phyloP scores from a whole-genome alignment of 2,888 invertebrate genomes.

The Malthinus flaveolus region DNA sequence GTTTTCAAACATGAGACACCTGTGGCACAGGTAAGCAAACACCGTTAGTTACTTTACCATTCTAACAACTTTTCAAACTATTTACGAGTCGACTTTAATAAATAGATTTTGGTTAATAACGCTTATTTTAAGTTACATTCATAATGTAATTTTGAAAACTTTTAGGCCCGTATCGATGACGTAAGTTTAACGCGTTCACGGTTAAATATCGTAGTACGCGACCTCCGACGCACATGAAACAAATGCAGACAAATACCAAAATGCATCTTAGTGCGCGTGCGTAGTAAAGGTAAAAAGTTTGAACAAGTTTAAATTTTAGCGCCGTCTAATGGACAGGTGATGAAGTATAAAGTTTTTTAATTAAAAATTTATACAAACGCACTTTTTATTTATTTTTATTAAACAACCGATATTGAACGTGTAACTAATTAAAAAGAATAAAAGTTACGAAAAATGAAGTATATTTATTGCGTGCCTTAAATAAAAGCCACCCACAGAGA shows the following conservation, averaged over 20 bases:
- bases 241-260: constrained; percentile 14
- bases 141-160: constrained; percentile 1
- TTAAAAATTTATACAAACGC: too few species aligned
- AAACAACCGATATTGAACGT: too few species aligned
- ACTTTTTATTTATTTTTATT: too few species aligned
- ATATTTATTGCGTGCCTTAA: too few species aligned
- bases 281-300: constrained; percentile 10
- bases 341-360: constrained; percentile 7
- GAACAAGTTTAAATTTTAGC: constrained; percentile 10
- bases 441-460: too few species aligned
- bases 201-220: constrained; percentile 19
- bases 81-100: background rate
- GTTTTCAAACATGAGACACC: constrained; percentile 31
- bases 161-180: constrained; percentile 11
- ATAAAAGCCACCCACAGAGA: too few species aligned
- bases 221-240: constrained; percentile 7
- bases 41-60: constrained; percentile 30
- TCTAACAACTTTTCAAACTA: constrained; percentile 7
- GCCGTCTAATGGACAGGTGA: constrained; percentile 21
- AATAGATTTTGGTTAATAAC: background rate
- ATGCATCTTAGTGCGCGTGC: constrained; percentile 19
- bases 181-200: constrained; percentile 24
- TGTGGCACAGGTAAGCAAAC: constrained; percentile 34
- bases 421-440: too few species aligned
- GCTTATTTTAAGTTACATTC: background rate